Conservation (phyloP, 1,140 invertebrate genomes). For the Drosophila ogumai region DNA sequence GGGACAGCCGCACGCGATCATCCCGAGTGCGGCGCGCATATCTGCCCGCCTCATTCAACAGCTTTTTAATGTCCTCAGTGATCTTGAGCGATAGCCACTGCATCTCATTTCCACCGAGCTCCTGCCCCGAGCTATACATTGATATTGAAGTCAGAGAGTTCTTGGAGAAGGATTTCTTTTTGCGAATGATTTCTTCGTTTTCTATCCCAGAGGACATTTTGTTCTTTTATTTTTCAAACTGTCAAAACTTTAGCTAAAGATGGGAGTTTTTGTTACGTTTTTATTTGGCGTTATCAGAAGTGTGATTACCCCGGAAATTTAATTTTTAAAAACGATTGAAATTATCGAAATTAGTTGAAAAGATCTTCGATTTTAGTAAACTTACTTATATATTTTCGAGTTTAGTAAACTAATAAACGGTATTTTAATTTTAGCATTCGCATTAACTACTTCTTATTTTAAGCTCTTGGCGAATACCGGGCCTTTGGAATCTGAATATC, state of each 20-base stretch:
- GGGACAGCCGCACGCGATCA: neutral
- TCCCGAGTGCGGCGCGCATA: conserved; percentile 16
- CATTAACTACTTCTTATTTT: too few species aligned
- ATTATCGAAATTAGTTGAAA: neutral
- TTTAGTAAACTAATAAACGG: neutral
- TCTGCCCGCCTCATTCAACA: conserved; percentile 25
- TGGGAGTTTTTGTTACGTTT: neutral
- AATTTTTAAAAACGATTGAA: neutral
- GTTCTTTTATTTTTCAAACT: conserved; percentile 17
- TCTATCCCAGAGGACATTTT: neutral
- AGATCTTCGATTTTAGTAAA: too few species aligned
- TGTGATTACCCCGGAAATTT: neutral
- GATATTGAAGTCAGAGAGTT: conserved; percentile 5
- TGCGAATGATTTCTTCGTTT: neutral
- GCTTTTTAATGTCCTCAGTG: neutral
- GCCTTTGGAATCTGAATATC: too few species aligned
- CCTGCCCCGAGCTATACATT: neutral
- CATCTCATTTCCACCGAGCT: neutral
- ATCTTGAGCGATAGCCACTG: conserved; percentile 9
- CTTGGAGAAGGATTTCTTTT: neutral
- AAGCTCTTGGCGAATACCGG: too few species aligned
- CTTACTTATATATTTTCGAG: too few species aligned
- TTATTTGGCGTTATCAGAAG: neutral
- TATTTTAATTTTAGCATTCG: neutral
- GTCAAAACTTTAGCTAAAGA: conserved; percentile 8